Base-by-base conservation (phyloP, 2,888 invertebrate species). In the Synanthedon myopaeformis region DNA sequence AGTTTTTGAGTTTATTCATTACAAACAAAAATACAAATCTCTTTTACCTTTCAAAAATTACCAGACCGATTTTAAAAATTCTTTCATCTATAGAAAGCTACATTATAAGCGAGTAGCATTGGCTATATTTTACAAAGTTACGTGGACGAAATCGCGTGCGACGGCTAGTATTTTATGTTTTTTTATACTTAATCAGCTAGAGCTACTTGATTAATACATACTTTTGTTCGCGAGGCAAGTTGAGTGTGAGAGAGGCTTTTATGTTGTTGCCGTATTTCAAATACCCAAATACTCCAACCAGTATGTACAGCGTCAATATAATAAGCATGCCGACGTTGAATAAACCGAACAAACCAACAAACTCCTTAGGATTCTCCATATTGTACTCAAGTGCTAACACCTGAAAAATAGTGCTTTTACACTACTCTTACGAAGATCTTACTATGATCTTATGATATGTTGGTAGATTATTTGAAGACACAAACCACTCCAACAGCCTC, bases 371-470 rank as follows among this genome's bases (percentile, higher is more conserved):
- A 0, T 91, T 87, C 67, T 93, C 93, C 96, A 98, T 96, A 72
- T 95, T 95, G 74, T 97, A 97, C 77, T 98, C 96, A 61, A 98
- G 76, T 0, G 98, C 96, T 74, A 97, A 88, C 19, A 97, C 92
- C 96, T 96, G 66, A 14, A 51, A 53, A 28, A 35, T 35, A 35
- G 35, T 6, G 2, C 35, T 10, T 35, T 35, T 35, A 35, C 10
- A 8, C 13, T 13, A n/a, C 13, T 35, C 2, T 6, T 35, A 10
- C 35, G 6, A 6, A 35, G 10, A 10, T n/a, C n/a, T n/a, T n/a
- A n/a, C n/a, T n/a, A n/a, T n/a, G n/a, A n/a, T n/a, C n/a, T n/a
- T n/a, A n/a, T n/a, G n/a, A n/a, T 28, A 19, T 19, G 11, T 42
- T 52, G 52, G 48, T 52, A 51, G 17, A 35, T 42, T 45, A 45